Base-by-base conservation (phyloP, 92 coral and sea anemone genomes). In the Siderastrea radians region DNA sequence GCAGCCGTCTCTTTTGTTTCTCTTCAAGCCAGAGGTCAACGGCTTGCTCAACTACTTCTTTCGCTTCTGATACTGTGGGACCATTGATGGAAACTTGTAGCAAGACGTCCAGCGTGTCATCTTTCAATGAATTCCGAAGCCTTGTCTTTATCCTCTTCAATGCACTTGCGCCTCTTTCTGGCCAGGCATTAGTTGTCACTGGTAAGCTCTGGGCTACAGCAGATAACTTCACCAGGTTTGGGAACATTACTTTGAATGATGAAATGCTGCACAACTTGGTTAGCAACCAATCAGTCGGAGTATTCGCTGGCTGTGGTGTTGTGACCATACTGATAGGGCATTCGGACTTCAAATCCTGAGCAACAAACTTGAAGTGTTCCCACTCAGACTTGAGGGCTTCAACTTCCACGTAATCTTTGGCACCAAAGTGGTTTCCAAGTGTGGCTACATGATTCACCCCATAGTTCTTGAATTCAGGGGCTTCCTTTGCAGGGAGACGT, bases 261-360 rank as follows among this genome's bases (percentile, higher is more conserved):
- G 74, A 79, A 86, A 78, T 86, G 63, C 90, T 72, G 80, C 90
- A 86, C 16, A 86, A 79, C 79, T 86, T 78, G 79, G 85, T 86
- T 78, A 86, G 90, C 85, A 86, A 78, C 90, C 90, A 86, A 85
- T 86, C 90, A 86, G 90, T 86, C 16, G 74, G 71, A 80, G 84
- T 65, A 50, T 65, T 65, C 48, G 48, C 72, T 38, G 63, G 84
- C 49, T 67, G 84, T 86, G 51, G 84, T 78, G 85, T 19, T 10
- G 51, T 48, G 90, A 49, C 49, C 85, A 78, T 86, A 26, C 38
- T 26, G 38, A 26, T 26, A 44, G 85, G 90, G 43, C 90, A 78
- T 13, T 78, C 85, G 26, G 85, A 44, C 90, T 86, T 86, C 85
- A 86, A 52, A 79, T 86, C 85, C 72, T 86, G 90, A 57, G 85